These are phyloP conservation scores for Eolophus roseicapilla DNA, from an alignment of 2,113 vertebrate species.

Conservation along the genomic window DNA sequence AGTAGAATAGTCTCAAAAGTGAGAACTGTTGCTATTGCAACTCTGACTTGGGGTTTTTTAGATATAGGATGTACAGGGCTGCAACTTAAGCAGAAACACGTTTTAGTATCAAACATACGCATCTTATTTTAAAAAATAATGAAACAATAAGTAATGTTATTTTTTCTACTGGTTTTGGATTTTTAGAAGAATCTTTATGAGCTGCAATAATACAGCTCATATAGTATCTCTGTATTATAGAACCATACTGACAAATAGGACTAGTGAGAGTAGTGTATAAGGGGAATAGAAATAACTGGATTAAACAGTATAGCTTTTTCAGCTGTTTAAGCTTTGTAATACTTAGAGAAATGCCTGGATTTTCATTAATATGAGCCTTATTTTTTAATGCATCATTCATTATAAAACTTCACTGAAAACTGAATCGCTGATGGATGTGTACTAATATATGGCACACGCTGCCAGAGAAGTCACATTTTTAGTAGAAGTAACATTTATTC, in stretches of 20 bases:
- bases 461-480: slow-evolving; percentile 61
- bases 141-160: not conserved
- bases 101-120: not conserved
- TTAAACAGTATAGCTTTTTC: not conserved
- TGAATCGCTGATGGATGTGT: slow-evolving; percentile 23
- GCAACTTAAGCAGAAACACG: not conserved
- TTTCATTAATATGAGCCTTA: slow-evolving; percentile 36
- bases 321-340: not conserved
- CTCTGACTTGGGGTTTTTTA: not conserved
- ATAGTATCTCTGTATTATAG: not conserved
- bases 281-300: not conserved
- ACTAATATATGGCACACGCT: slow-evolving; percentile 41
- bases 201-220: not conserved
- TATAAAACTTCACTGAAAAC: slow-evolving; percentile 61
- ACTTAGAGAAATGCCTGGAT: not conserved
- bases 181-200: slow-evolving; percentile 14
- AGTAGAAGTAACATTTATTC: slow-evolving; percentile 75
- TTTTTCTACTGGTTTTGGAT: slow-evolving; percentile 14
- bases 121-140: slow-evolving; percentile 1
- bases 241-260: not conserved
- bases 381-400: slow-evolving; percentile 70
- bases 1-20: not conserved
- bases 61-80: not conserved
- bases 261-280: not conserved
- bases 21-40: not conserved